phyloP scores from a whole-genome alignment of 2,113 vertebrate genomes.

The Paedocypris sp. region DNA sequence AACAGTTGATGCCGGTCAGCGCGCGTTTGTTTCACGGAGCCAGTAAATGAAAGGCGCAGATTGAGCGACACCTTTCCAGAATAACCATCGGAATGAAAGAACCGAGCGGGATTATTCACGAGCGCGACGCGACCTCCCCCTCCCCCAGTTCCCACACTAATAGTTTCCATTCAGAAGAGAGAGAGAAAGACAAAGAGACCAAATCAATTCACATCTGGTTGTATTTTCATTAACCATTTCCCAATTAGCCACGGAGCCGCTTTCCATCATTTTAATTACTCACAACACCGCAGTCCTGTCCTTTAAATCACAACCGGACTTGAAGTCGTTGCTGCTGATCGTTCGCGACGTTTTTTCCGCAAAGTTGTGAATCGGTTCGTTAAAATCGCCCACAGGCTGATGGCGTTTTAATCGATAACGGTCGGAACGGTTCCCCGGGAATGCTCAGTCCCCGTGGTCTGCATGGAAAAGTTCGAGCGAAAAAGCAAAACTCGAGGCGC shows the following conservation, averaged over 20 bases:
- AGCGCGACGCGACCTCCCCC: too few relatives aligned
- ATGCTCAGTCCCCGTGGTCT: too few relatives aligned
- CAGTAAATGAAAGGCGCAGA: constrained; percentile 30
- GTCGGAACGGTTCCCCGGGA: too few relatives aligned
- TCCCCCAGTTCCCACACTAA: constrained; percentile 34
- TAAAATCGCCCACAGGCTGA: too few relatives aligned
- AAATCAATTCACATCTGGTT: constrained; percentile 67
- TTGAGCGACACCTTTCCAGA: constrained; percentile 40
- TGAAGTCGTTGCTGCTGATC: background rate
- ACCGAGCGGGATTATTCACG: constrained; percentile 48
- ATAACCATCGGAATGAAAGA: constrained; percentile 47
- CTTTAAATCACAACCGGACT: background rate
- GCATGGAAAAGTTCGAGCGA: constrained; percentile 28
- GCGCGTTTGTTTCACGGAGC: background rate
- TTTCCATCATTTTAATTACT: constrained; percentile 35
- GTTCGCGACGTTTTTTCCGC: too few relatives aligned
- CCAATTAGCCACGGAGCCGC: constrained; percentile 45
- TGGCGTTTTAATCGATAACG: too few relatives aligned
- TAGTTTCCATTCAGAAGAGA: constrained; percentile 52
- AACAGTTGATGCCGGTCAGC: constrained; percentile 13
- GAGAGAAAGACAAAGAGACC: constrained; percentile 16
- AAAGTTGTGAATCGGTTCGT: too few relatives aligned
- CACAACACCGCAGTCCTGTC: constrained; percentile 24
- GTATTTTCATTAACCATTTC: constrained; percentile 61
- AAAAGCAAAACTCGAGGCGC: background rate